Evolutionary conservation across 2,113 vertebrate genomes (phyloP).

Genomic region (Periophthalmus modestus): DNA sequence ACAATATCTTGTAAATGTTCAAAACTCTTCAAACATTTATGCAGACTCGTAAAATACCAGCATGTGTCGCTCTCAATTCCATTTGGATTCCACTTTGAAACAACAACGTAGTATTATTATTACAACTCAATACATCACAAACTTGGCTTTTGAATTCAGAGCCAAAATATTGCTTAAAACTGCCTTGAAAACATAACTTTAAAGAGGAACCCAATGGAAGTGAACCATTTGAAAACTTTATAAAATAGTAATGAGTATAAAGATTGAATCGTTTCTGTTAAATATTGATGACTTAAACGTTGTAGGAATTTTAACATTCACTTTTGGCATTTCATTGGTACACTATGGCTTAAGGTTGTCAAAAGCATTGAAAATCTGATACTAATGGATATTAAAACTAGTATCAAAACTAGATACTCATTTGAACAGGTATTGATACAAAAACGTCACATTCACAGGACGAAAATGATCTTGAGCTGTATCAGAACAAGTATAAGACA

Average conservation of each 20-base stretch:
- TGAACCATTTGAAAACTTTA: slow-evolving; percentile 28
- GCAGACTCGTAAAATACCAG: not conserved
- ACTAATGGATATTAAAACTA: no score
- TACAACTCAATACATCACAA: not conserved
- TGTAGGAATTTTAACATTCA: not conserved
- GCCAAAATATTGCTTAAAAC: slow-evolving; percentile 7
- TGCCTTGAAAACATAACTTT: slow-evolving; percentile 19
- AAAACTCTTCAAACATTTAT: not conserved
- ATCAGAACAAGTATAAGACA: no score
- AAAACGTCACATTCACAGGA: no score
- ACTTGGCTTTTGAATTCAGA: not conserved
- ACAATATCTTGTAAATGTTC: not conserved
- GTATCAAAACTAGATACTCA: no score
- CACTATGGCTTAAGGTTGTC: no score
- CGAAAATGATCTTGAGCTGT: no score
- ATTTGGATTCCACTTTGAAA: not conserved
- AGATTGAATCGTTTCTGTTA: slow-evolving; percentile 43
- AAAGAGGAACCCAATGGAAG: slow-evolving; percentile 26
- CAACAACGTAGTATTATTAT: no score
- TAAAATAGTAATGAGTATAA: slow-evolving; percentile 25
- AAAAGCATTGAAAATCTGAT: no score
- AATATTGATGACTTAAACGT: slow-evolving; percentile 28
- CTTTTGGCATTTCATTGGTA: slow-evolving; percentile 12
- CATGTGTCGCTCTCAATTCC: not conserved
- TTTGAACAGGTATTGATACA: no score